These are phyloP conservation scores for Neomicropteryx cornuta DNA, from an alignment of 1,140 invertebrate species.

Conservation along the genomic window DNA sequence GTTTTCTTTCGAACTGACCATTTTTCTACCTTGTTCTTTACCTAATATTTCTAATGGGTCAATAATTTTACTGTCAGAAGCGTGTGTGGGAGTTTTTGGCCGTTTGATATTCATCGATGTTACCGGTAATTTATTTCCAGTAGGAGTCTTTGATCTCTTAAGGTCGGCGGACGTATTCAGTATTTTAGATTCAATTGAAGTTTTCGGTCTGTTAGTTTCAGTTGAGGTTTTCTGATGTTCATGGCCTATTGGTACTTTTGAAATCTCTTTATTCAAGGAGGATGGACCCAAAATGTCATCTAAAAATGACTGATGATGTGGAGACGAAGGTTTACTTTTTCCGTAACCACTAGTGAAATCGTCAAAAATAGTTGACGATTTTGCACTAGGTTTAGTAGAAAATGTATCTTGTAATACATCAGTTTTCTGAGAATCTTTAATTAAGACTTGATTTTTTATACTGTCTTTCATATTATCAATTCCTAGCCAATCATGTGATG, in stretches of 20 bases:
- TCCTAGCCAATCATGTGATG: constrained; percentile 8
- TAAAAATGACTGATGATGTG: constrained; percentile 26
- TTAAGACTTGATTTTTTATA: neutral
- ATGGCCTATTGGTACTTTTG: constrained; percentile 12
- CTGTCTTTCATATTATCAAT: neutral
- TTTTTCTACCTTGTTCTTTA: constrained; percentile 6
- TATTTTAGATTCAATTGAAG: constrained; percentile 4
- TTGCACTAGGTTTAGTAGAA: constrained; percentile 18
- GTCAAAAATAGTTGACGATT: constrained; percentile 22
- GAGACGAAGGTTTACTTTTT: constrained; percentile 29
- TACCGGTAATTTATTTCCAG: constrained; percentile 7
- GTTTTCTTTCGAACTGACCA: neutral
- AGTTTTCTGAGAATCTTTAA: neutral
- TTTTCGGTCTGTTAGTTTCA: constrained; percentile 18
- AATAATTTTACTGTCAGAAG: constrained; percentile 26
- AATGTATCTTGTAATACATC: constrained; percentile 23
- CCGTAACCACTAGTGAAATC: constrained; percentile 18
- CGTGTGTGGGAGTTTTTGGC: constrained; percentile 15
- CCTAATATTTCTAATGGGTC: constrained; percentile 18
- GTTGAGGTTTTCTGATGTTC: constrained; percentile 21
- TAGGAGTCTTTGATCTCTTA: constrained; percentile 16
- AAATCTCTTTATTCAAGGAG: constrained; percentile 15
- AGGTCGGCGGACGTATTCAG: constrained; percentile 3
- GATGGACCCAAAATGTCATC: constrained; percentile 29
- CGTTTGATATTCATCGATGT: constrained; percentile 17